Conservation (phyloP, 2,113 vertebrate genomes). For the Melanotaenia duboulayi region DNA sequence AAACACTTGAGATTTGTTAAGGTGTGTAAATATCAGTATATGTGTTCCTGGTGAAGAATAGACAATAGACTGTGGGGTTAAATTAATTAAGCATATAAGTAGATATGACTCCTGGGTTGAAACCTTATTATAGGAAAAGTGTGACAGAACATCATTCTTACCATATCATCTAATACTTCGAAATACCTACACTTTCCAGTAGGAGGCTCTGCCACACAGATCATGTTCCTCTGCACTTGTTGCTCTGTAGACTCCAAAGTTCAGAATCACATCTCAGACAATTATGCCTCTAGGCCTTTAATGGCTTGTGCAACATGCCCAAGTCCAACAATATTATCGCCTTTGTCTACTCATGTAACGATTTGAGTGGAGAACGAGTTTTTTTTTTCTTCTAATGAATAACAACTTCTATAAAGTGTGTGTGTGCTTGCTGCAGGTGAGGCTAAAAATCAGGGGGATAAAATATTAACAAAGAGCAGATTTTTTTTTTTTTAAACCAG, state of each 20-base stretch:
- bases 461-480: neutral
- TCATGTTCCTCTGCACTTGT: conserved; percentile 37
- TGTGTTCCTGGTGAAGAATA: too few relatives aligned
- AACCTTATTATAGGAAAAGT: neutral
- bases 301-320: conserved; percentile 27
- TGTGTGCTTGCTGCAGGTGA: too few relatives aligned
- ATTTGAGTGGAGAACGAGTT: too few relatives aligned
- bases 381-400: too few relatives aligned
- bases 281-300: neutral
- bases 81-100: neutral
- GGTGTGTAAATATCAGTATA: too few relatives aligned
- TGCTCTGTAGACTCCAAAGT: conserved; percentile 81
- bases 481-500: too few relatives aligned
- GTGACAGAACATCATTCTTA: too few relatives aligned
- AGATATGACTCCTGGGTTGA: neutral
- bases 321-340: conserved; percentile 4
- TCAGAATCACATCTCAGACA: conserved; percentile 52
- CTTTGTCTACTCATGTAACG: conserved; percentile 7
- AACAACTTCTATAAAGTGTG: too few relatives aligned
- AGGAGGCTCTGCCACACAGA: conserved; percentile 70
- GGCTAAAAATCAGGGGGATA: neutral
- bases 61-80: too few relatives aligned
- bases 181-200: conserved; percentile 71
- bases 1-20: too few relatives aligned
- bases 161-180: neutral